Base-by-base conservation (phyloP, 2,888 invertebrate species). In the Ceraclea dissimilis region DNA sequence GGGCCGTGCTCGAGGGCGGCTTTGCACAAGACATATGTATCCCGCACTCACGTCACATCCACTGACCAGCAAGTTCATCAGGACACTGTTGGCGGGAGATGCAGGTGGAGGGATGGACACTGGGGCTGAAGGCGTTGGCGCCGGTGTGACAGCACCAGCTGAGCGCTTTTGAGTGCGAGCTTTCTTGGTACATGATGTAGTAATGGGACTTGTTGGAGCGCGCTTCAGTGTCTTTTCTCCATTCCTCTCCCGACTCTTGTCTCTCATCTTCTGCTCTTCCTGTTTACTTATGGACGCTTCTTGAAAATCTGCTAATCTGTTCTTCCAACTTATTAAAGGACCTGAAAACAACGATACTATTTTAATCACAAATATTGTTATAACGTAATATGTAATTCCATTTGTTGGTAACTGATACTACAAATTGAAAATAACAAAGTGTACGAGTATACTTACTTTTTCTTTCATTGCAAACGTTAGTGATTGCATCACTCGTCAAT, bases 1-100 rank as follows among this genome's bases (percentile, higher is more conserved):
- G 34, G 61, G 59, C 21, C 56, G 47, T 31, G 61, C 57, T 62
- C 75, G 77, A 51, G 81, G 81, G 69, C 82, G 76, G 71, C 82
- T 78, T 67, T 85, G 86, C 71, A 87, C 85, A 74, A 89, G 81
- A 74, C 91, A 91, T 69, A 88, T 85, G 73, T 95, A 95, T 64
- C 94, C 95, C 65, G 93, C 90, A 77, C 89, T 89, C 71, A 90
- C 88, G 75, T 95, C 95, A 75, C 93, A 93, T 67, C 95, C 95
- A 81, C 90, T 93, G 77, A 95, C 89, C 79, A 95, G 82, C 65
- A 95, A 85, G 79, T 95, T 95, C 86, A 93, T 90, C 68, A 95
- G 84, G 69, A 95, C 94, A 73, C 89, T 88, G 64, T 84, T 85
- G 55, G 84, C 84, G 57, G 79, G 81, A 61, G 80, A 79, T 8